phyloP scores from a whole-genome alignment of 2,113 vertebrate species.

The Stegastes partitus region DNA sequence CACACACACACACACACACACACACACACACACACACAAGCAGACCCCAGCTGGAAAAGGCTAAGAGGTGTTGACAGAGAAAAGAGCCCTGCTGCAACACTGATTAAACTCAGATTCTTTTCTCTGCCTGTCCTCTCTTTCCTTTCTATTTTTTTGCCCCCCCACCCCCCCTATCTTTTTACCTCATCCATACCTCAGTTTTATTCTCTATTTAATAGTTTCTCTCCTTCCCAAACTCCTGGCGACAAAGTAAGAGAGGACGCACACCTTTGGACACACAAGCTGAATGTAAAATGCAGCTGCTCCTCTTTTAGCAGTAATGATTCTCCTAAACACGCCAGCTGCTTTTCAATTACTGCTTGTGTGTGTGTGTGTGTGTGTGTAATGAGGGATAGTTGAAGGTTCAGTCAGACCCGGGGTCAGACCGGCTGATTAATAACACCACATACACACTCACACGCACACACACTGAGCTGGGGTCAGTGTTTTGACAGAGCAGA shows the following conservation, averaged over 20 bases:
- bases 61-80: conserved; percentile 82
- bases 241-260: conserved; percentile 32
- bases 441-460: conserved; percentile 35
- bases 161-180: not conserved
- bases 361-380: conserved; percentile 12
- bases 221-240: conserved; percentile 27
- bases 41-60: conserved; percentile 65
- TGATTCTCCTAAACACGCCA: conserved; percentile 68
- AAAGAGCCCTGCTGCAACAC: conserved; percentile 73
- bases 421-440: conserved; percentile 63
- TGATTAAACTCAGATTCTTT: conserved; percentile 67
- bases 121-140: not conserved
- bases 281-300: conserved; percentile 51
- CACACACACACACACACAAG: conserved; percentile 27
- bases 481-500: conserved; percentile 73
- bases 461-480: conserved; percentile 50
- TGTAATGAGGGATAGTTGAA: conserved; percentile 64
- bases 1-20: conserved; percentile 33
- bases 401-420: conserved; percentile 67
- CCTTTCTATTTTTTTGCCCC: not conserved
- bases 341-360: conserved; percentile 73
- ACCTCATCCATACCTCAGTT: not conserved
- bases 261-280: conserved; percentile 2
- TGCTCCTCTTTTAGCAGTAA: conserved; percentile 59
- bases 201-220: not conserved